Evolutionary conservation across 2,888 invertebrate species (phyloP), one percentile per base, ranked within the genome.

Genomic region (Matsumyia berberina): DNA sequence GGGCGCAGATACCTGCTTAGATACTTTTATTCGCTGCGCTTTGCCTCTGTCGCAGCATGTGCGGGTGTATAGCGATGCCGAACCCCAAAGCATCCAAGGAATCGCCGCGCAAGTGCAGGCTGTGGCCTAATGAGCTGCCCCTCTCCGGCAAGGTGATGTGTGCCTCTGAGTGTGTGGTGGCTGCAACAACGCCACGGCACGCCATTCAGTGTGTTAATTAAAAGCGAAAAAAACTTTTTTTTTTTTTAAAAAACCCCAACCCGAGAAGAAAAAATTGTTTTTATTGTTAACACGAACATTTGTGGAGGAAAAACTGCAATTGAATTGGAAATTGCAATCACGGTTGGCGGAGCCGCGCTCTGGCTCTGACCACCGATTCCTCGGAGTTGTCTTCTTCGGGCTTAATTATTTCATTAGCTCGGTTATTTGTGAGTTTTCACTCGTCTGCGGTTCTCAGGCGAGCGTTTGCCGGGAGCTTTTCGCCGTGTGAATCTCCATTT

Each of bases 261-360:
- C 24, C 24, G 24, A 3, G 24, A 4, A 24, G 24, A 60, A 46
- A 49, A 39, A 49, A 46, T 35, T 31, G 5, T 35, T 80, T 80
- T 85, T 80, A 80, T 85, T 85, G 80, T 80, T 80, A 85, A 85
- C 85, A 80, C 80, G 85, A 85, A 85, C 85, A 76, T 80, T 76
- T 80, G 39, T 70, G 85, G 57, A 69, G 70, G 46, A 70, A 80
- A 85, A 70, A 69, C n/a, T 74, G 85, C 85, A 80, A 85, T 74
- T 80, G 74, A 80, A 70, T 79, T 83, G 72, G 42, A 62, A 85
- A 80, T 74, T 67, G 80, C 80, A 85, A 85, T 70, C 85, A 80
- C 76, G 85, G 80, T 80, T 85, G 80, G 85, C 60, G 74, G 85
- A 74, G 80, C 4, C 78, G 53, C 79, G 58, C 57, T 44, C 24